Percentiles rank a stretch among this genome's conserved stretches.
Conservation (phyloP, 1,140 invertebrate species). For the Caerostris darwini region DNA sequence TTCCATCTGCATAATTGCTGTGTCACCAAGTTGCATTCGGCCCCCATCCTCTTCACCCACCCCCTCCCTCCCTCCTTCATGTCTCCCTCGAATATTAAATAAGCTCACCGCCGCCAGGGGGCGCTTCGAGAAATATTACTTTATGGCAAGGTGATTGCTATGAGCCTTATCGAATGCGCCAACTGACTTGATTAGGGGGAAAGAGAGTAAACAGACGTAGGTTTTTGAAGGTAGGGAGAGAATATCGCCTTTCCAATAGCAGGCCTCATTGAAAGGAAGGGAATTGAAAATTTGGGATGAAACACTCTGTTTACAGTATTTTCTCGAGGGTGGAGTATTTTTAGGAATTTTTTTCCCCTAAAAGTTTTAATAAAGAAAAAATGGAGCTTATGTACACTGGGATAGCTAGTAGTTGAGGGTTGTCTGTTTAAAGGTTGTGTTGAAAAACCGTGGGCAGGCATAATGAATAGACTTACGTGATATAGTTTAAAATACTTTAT, state of each 20-base stretch:
- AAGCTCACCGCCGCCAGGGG: neutral
- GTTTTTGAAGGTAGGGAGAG: neutral
- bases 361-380: neutral
- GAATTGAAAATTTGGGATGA: constrained; percentile 7
- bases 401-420: neutral
- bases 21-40: constrained; percentile 11
- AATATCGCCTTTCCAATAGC: neutral
- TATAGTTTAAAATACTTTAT: too few relatives aligned
- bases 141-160: constrained; percentile 5
- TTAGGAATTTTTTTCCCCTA: neutral
- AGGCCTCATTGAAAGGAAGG: neutral
- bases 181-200: constrained; percentile 61
- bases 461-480: neutral
- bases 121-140: constrained; percentile 57
- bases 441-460: neutral
- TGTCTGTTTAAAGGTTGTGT: neutral
- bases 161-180: constrained; percentile 48
- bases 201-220: neutral
- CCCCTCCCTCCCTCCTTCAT: neutral
- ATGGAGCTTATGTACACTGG: neutral
- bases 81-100: constrained; percentile 57
- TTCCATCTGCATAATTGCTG: constrained; percentile 64
- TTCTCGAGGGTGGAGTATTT: neutral
- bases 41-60: neutral
- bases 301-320: constrained; percentile 8